Evolutionary conservation across 1,140 invertebrate genomes (phyloP).

Genomic region (Paracyclopina nana): DNA sequence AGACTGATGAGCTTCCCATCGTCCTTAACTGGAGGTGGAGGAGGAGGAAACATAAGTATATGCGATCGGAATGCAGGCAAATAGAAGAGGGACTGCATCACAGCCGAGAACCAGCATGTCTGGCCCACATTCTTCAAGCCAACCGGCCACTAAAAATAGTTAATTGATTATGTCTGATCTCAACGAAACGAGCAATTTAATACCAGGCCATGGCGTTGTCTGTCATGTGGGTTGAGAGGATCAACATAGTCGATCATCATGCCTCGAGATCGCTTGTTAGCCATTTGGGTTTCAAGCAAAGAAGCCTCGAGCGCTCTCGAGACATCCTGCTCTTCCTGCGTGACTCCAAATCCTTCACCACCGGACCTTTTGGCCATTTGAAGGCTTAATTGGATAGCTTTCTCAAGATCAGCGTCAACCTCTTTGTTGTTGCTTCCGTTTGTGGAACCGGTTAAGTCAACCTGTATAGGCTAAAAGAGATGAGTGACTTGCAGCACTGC

Average conservation of each 20-base stretch:
- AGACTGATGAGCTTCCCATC: conserved; percentile 11
- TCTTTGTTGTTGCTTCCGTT: too few species aligned
- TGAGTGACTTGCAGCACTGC: too few species aligned
- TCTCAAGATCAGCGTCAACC: conserved; percentile 28
- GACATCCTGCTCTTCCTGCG: conserved; percentile 28
- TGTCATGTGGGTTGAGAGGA: conserved; percentile 30
- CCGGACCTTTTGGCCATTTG: conserved; percentile 24
- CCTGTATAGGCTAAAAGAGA: too few species aligned
- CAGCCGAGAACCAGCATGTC: conserved; percentile 35
- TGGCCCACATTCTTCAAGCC: conserved; percentile 35
- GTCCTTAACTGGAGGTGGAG: background rate
- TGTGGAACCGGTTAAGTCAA: too few species aligned
- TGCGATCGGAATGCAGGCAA: conserved; percentile 28
- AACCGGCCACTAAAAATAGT: conserved; percentile 26
- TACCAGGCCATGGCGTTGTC: conserved; percentile 25
- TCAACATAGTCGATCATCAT: conserved; percentile 31
- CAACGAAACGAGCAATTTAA: background rate
- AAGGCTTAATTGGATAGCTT: conserved; percentile 30
- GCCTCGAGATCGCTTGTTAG: conserved; percentile 27
- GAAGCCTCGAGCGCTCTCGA: conserved; percentile 30
- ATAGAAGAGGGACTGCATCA: conserved; percentile 33
- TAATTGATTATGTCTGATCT: background rate
- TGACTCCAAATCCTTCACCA: conserved; percentile 23
- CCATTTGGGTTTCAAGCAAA: conserved; percentile 27
- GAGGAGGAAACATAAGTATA: conserved; percentile 27